These are phyloP conservation scores for Pleuronectes platessa DNA, from an alignment of 2,113 vertebrate genomes.

Conservation along the genomic window DNA sequence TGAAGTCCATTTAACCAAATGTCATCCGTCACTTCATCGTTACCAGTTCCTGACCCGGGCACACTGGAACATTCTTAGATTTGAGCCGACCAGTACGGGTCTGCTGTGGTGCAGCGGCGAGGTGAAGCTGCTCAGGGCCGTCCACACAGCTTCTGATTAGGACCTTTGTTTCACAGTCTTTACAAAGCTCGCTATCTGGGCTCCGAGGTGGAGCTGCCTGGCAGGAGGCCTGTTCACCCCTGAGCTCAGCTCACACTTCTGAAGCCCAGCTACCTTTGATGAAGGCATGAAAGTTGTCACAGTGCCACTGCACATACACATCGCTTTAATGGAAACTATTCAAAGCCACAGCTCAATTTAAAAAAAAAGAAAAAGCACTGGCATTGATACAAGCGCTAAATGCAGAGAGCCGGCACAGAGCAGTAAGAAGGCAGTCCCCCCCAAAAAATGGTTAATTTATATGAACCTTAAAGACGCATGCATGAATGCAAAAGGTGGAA, in stretches of 20 bases:
- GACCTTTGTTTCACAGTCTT: constrained; percentile 71
- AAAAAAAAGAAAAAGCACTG: neutral
- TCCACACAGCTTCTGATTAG: constrained; percentile 54
- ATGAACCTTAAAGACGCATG: constrained; percentile 15
- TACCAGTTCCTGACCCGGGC: constrained; percentile 17
- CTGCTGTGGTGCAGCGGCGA: constrained; percentile 30
- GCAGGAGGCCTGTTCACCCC: constrained; percentile 66
- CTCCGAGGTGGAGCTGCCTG: constrained; percentile 56
- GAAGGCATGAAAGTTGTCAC: constrained; percentile 61
- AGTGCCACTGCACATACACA: constrained; percentile 43
- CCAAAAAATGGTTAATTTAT: constrained; percentile 17
- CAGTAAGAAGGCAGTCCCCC: neutral
- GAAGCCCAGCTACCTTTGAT: constrained; percentile 63
- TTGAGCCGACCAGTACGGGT: constrained; percentile 34
- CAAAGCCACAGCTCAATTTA: constrained; percentile 31
- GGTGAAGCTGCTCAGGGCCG: constrained; percentile 41
- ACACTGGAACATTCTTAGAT: constrained; percentile 6
- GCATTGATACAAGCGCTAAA: constrained; percentile 1
- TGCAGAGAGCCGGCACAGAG: too few relatives aligned
- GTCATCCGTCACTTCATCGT: neutral
- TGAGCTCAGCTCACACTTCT: constrained; percentile 59
- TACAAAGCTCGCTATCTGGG: constrained; percentile 41
- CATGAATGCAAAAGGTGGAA: neutral
- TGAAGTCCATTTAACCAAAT: neutral
- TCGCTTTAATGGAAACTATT: constrained; percentile 46